Evolutionary conservation across 2,113 vertebrate genomes (phyloP), one percentile per base, ranked within the genome.

Genomic region (Carollia perspicillata): DNA sequence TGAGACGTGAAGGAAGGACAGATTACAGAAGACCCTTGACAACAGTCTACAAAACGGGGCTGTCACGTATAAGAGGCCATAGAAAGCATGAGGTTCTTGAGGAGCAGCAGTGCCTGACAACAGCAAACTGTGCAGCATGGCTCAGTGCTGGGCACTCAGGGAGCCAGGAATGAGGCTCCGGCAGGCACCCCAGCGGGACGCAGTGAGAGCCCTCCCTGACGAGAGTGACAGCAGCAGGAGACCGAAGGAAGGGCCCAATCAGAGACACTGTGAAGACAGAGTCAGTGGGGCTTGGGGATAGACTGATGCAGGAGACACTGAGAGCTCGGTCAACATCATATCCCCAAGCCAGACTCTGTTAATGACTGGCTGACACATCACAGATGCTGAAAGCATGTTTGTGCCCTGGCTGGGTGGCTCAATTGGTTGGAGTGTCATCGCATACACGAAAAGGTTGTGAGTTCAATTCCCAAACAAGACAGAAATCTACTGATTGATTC

Each of bases 1-100:
- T 77, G 77, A 94, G 85, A 66, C 13, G 4, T 13, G 26, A 88
- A 35, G 37, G 33, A 75, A 85, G 51, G 49, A 47, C 42, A 49
- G 51, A 28, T 20, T 40, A 87, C 22, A 65, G n/a, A 79, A 84
- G 90, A 69, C 30, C 28, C 55, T 79, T 91, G 79, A 84, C n/a
- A 26, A 78, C 0, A 5, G 7, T 55, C n/a, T 87, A 8, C 42
- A 87, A 71, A 18, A 77, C 74, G 16, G 9, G 12, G 35, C 4
- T 14, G 18, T 87, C 33, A 3, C 47, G 79, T 26, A 44, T 0
- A 63, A 85, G 44, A 74, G n/a, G 44, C 7, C 35, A 44, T 10
- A 44, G 49, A 55, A 91, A 74, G 18, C 4, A 89, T 14, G 26
- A 13, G 47, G 83, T 26, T 66, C 60, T 49, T 23, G 35, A 84